Base-by-base conservation (phyloP, 2,888 invertebrate genomes). In the Gymnoscelis rufifasciata region DNA sequence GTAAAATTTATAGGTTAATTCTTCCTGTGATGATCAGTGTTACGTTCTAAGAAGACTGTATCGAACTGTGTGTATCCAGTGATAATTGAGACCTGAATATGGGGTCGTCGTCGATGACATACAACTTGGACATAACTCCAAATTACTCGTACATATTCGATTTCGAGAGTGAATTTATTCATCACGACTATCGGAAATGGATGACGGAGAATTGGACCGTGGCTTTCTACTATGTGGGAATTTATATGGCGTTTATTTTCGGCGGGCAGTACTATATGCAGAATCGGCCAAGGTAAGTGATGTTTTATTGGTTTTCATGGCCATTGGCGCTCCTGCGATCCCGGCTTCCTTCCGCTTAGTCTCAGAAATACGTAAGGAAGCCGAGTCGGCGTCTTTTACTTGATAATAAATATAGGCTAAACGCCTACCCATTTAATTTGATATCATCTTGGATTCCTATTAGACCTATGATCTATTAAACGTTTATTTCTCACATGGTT, bases 171-270 rank as follows among this genome's bases (percentile, higher is more conserved):
- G 94, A 95, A 74, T 99, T 98, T 83, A 95, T 95, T 72, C 96
- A 97, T 73, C 92, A 94, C 67, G 92, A 94, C 63, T 95, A 95
- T 64, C 92, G 94, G 74, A 92, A 93, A 86, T 98, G 98, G 97
- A 98, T 99, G 97, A 92, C 93, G 60, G 93, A 95, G 68, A 96
- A 99, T 82, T 99, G 99, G 99, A 96, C 95, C 47, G 92, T 94
- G 73, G 95, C 95, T 44, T 96, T 97, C 83, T 96, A 97, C 71
- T 94, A 93, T 74, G 89, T 95, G 57, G 95, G 95, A 57, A 90
- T 95, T 59, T 99, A 99, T 80, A 95, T 99, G 93, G 91, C 96
- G 54, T 90, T 97, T 54, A 96, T 99, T 68, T 98, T 97, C 81
- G 94, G 94, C 55, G 97, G 97, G 36, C 97, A 97, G 77, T 93